Conservation (phyloP, 1,140 invertebrate species). For the Dufourea novaeangliae region DNA sequence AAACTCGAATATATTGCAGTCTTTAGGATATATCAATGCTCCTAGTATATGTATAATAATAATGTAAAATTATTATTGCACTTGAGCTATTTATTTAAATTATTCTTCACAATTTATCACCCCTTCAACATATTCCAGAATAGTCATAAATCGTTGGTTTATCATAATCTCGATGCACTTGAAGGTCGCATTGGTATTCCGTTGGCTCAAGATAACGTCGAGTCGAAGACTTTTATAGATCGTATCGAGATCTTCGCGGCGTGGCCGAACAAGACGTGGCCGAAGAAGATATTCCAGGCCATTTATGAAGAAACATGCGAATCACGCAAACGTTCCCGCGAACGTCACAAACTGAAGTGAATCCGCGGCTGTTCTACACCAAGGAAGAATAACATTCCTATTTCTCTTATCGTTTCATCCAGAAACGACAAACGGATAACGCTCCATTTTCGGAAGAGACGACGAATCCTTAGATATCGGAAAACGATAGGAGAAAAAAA, state of each 20-base stretch:
- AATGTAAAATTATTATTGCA: no score
- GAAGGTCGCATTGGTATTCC: background rate
- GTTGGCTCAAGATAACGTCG: background rate
- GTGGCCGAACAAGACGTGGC: no score
- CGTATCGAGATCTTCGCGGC: background rate
- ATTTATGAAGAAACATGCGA: background rate
- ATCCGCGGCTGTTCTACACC: background rate
- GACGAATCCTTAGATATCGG: background rate
- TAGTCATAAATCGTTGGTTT: no score
- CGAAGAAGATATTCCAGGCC: background rate
- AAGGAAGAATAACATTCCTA: background rate
- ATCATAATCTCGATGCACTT: no score
- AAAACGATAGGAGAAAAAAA: background rate
- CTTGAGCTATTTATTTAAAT: no score
- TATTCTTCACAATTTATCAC: no score
- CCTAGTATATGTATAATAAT: no score
- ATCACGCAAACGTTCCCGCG: background rate
- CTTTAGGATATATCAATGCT: no score
- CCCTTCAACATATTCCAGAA: no score
- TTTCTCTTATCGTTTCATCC: background rate
- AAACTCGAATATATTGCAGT: no score
- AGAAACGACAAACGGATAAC: background rate
- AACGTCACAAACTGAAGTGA: background rate
- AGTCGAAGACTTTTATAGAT: background rate
- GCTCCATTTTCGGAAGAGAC: background rate